Conservation (phyloP, 2,888 invertebrate genomes). For the Ennomos quercinarius region DNA sequence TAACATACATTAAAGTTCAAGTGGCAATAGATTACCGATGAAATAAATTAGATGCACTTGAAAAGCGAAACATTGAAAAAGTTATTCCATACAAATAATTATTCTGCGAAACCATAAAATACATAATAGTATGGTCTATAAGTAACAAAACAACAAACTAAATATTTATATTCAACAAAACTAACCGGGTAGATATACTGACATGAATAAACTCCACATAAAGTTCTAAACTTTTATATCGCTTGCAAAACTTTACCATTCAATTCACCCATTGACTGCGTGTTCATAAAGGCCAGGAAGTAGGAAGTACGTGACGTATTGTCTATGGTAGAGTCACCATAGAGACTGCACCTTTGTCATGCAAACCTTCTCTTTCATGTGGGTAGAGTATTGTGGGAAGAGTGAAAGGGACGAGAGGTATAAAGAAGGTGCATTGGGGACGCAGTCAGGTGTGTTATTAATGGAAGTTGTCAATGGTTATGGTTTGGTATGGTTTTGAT, state of each 20-base stretch:
- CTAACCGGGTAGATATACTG: conserved; percentile 4
- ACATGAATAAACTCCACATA: conserved; percentile 15
- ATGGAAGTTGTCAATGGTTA: conserved; percentile 26
- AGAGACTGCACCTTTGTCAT: conserved; percentile 42
- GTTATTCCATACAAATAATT: too few relatives aligned
- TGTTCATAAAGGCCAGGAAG: conserved; percentile 69
- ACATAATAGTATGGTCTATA: too few relatives aligned
- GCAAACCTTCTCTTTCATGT: conserved; percentile 21
- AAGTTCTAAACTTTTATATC: conserved; percentile 29
- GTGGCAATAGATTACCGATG: too few relatives aligned
- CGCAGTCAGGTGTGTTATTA: conserved; percentile 31
- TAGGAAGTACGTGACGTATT: conserved; percentile 73
- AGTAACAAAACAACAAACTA: too few relatives aligned
- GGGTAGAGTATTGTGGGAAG: not conserved
- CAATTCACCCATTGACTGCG: conserved; percentile 46
- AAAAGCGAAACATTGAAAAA: too few relatives aligned
- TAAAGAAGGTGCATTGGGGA: conserved; percentile 29
- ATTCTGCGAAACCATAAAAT: too few relatives aligned
- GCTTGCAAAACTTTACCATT: conserved; percentile 58
- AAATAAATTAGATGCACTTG: too few relatives aligned
- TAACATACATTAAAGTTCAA: too few relatives aligned
- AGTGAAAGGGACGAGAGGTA: conserved; percentile 14
- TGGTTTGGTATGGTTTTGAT: conserved; percentile 18
- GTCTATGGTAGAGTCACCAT: conserved; percentile 51
- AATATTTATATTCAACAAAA: too few relatives aligned